Percentiles rank a stretch among this genome's conserved stretches.
phyloP scores from a whole-genome alignment of 2,888 invertebrate species.

The Synergus laeviventris region DNA sequence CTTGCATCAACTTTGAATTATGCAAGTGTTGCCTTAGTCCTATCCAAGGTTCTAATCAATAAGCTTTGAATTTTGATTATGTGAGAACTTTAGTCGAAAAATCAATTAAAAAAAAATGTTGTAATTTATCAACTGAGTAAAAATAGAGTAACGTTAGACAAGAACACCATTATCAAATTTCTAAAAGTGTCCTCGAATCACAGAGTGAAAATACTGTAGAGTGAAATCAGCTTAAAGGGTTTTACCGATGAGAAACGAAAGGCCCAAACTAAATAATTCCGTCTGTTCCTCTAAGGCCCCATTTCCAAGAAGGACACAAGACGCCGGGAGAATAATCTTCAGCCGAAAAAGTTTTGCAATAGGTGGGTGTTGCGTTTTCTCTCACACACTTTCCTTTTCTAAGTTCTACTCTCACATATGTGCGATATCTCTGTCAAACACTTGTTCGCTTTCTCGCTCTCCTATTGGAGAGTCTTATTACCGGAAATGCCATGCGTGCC shows the following conservation, averaged over 20 bases:
- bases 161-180: background rate
- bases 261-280: constrained; percentile 61
- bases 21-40: too few relatives aligned
- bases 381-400: constrained; percentile 41
- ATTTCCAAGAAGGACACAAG: constrained; percentile 55
- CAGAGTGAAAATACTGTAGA: constrained; percentile 43
- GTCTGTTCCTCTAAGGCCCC: constrained; percentile 51
- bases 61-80: too few relatives aligned
- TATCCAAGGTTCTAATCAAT: too few relatives aligned
- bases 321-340: constrained; percentile 45
- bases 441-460: constrained; percentile 50
- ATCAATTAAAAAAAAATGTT: too few relatives aligned
- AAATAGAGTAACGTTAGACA: too few relatives aligned
- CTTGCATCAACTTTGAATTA: too few relatives aligned
- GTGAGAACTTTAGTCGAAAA: too few relatives aligned
- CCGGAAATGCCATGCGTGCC: constrained; percentile 73
- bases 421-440: constrained; percentile 37
- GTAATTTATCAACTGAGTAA: too few relatives aligned
- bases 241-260: constrained; percentile 49
- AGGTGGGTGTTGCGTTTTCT: constrained; percentile 15
- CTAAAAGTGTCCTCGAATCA: background rate
- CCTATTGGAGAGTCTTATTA: constrained; percentile 64
- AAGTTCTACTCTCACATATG: background rate
- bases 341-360: constrained; percentile 53
- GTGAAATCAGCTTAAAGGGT: constrained; percentile 53